A percentile compares a stretch with the other conserved stretches of the same genome.
These are phyloP conservation scores for Metopolophium dirhodum DNA, from an alignment of 1,140 invertebrate genomes.

Conservation along the genomic window DNA sequence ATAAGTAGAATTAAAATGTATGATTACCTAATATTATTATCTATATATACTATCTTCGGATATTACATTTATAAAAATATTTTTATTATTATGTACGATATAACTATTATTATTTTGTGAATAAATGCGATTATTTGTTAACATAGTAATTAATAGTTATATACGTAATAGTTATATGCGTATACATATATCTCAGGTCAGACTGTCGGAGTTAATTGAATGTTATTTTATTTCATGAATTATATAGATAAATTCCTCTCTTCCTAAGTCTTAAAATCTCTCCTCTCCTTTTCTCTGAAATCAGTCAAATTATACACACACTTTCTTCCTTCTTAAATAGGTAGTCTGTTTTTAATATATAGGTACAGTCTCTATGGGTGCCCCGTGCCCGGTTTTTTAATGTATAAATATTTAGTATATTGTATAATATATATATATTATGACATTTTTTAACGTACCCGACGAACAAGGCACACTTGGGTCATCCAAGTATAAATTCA, in stretches of 20 bases:
- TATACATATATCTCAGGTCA: no score
- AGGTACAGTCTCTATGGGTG: background rate
- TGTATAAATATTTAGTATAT: no score
- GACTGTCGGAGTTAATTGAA: no score
- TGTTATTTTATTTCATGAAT: background rate
- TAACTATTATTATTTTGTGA: no score
- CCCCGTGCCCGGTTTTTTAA: no score
- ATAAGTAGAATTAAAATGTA: background rate
- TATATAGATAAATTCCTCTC: background rate
- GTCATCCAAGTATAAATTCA: no score
- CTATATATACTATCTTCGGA: background rate
- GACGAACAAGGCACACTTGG: no score
- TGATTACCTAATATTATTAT: background rate
- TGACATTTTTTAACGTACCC: no score
- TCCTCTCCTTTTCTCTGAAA: background rate
- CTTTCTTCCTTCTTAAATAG: background rate
- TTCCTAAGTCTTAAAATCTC: background rate
- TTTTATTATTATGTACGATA: background rate
- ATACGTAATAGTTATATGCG: no score
- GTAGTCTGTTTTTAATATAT: background rate
- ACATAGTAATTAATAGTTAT: no score
- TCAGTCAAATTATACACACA: background rate
- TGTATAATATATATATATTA: no score
- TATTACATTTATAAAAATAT: background rate
- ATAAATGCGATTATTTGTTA: no score